Evolutionary conservation across 1,140 invertebrate species (phyloP), one percentile per base, ranked within the genome.

Genomic region (Drosophila leontia): DNA sequence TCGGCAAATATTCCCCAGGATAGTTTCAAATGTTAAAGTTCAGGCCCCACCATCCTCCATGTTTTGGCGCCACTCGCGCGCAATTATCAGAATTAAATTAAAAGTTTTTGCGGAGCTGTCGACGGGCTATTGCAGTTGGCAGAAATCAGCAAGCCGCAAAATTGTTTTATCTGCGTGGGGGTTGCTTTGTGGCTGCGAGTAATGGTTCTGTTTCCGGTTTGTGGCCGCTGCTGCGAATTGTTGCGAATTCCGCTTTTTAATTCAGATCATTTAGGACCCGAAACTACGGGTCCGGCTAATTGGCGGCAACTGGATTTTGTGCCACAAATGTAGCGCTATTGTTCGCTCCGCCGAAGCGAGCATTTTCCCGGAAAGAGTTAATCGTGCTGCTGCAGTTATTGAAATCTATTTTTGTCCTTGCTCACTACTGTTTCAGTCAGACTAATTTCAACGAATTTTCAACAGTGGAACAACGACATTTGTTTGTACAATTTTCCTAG

Each of bases 31-130:
- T 71, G 64, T 42, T 56, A 72, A 68, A 65, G 74, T 58, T 82
- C 61, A 64, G 44, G 47, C 12, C 3, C 3, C 12, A 47, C 45
- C 42, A 44, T 41, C 47, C 62, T 26, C 55, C 15, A 39, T 69
- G 62, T 48, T 69, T 37, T 13, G 41, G 56, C 59, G 56, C 37
- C 37, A 61, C 65, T 75, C 42, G 44, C 61, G 37, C 53, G 63
- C 80, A 88, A 84, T 87, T 83, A 88, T 80, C 72, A 56, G 65
- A 75, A 84, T 84, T 75, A 84, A 84, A 69, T 87, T 62, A 78
- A 84, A 90, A 88, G 74, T 84, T 88, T 78, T 48, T 70, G 78
- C 45, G 57, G 35, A n/a, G 13, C 53, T 60, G 82, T 58, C 44
- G 70, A 60, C 82, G 62, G 56, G 39, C 72, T 62, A 75, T 65